Conservation (phyloP, 2,888 invertebrate species). For the Lysandra bellargus region DNA sequence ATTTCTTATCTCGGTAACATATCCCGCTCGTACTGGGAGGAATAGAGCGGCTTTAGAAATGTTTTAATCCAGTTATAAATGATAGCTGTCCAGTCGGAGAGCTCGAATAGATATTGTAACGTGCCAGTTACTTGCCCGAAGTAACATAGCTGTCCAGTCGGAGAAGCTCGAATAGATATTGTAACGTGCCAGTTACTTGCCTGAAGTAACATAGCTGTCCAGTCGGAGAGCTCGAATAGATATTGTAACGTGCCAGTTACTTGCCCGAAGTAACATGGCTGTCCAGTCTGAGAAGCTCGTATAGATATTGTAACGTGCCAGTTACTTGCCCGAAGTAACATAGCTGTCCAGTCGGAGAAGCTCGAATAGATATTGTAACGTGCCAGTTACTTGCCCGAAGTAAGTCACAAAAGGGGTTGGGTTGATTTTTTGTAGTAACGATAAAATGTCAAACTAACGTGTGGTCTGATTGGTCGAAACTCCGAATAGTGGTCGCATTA, state of each 20-base stretch:
- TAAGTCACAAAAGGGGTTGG: background rate
- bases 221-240: too few species aligned
- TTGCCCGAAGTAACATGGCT: too few species aligned
- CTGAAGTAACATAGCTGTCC: background rate
- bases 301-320: too few species aligned
- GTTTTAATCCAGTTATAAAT: constrained; percentile 13
- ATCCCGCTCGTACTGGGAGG: background rate
- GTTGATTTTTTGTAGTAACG: too few species aligned
- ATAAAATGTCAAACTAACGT: too few species aligned
- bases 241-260: too few species aligned
- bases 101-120: background rate
- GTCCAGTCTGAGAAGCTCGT: too few species aligned
- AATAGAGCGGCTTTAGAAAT: constrained; percentile 6
- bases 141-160: background rate
- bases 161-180: background rate
- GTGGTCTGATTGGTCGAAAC: too few species aligned
- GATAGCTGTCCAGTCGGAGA: background rate
- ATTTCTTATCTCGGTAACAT: background rate
- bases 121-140: background rate
- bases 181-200: background rate
- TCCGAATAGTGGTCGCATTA: too few species aligned
- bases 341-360: background rate
- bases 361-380: background rate
- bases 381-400: background rate
- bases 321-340: background rate